Conservation (phyloP, 2,888 invertebrate species). For the Lycaena phlaeas region DNA sequence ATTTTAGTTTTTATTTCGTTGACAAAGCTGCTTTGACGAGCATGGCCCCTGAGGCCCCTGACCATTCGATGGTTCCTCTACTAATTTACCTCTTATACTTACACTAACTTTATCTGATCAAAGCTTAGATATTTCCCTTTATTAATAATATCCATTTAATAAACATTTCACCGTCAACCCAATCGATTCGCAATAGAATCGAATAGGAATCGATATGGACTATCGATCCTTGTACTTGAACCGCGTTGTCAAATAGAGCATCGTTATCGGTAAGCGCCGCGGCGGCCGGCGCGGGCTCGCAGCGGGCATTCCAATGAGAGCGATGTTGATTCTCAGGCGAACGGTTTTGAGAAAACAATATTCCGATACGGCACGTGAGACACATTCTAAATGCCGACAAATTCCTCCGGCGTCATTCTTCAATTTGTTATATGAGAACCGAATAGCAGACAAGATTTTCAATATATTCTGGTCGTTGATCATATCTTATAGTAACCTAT, state of each 20-base stretch:
- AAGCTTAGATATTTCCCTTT: no score
- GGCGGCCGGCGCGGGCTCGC: constrained; percentile 26
- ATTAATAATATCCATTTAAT: no score
- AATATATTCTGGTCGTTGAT: not conserved
- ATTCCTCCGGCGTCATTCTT: constrained; percentile 58
- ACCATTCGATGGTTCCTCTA: no score
- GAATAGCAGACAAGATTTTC: constrained; percentile 15
- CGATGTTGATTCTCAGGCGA: constrained; percentile 52
- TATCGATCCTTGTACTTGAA: constrained; percentile 25
- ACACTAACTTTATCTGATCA: no score
- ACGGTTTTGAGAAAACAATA: constrained; percentile 68
- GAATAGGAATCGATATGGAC: no score
- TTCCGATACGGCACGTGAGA: constrained; percentile 46
- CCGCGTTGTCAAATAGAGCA: constrained; percentile 36
- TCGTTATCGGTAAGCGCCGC: constrained; percentile 48
- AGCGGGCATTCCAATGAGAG: constrained; percentile 48
- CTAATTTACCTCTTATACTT: no score
- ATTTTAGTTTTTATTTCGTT: no score
- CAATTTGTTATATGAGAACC: constrained; percentile 54
- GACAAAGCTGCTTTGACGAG: no score
- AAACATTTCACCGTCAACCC: no score
- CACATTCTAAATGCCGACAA: constrained; percentile 50
- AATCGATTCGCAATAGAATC: no score
- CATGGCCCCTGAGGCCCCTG: no score
- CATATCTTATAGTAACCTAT: no score